Conservation (phyloP, 2,797 vertebrate genomes). For the Hephaestus fuliginosus region DNA sequence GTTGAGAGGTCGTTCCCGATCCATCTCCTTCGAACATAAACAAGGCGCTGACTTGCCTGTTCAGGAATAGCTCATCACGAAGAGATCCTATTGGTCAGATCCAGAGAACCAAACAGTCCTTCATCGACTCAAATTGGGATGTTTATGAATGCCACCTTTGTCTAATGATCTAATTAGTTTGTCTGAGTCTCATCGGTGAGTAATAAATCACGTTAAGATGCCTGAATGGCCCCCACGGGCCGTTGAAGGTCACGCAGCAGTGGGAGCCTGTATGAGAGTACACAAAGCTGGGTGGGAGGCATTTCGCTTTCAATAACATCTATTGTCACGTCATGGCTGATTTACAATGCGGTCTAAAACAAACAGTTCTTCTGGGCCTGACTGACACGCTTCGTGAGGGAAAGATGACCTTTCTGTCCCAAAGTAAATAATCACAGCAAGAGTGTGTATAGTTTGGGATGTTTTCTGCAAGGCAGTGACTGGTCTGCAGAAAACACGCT, state of each 20-base stretch:
- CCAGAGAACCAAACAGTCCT: conserved; percentile 31
- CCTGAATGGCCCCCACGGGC: conserved; percentile 19
- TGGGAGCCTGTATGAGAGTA: conserved; percentile 20
- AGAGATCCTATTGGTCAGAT: conserved; percentile 17
- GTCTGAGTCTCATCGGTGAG: conserved; percentile 37
- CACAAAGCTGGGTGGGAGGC: conserved; percentile 43
- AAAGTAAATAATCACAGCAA: neutral
- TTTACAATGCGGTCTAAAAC: conserved; percentile 37
- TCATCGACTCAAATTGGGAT: conserved; percentile 28
- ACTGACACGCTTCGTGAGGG: conserved; percentile 22
- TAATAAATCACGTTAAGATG: conserved; percentile 61
- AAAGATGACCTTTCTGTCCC: conserved; percentile 11
- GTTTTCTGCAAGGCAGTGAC: neutral
- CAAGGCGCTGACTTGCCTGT: conserved; percentile 41
- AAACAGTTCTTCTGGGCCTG: conserved; percentile 20
- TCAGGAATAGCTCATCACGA: conserved; percentile 45
- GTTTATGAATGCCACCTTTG: conserved; percentile 63
- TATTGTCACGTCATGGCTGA: conserved; percentile 39
- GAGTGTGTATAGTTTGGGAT: neutral
- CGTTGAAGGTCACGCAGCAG: conserved; percentile 53
- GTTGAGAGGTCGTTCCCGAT: conserved; percentile 62
- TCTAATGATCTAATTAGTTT: conserved; percentile 52
- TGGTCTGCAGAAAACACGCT: too few relatives aligned
- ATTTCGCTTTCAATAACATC: conserved; percentile 39
- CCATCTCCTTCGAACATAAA: conserved; percentile 73